phyloP scores from a whole-genome alignment of 37 sponge, comb jelly and placozoan genomes.

The Spongilla lacustris region DNA sequence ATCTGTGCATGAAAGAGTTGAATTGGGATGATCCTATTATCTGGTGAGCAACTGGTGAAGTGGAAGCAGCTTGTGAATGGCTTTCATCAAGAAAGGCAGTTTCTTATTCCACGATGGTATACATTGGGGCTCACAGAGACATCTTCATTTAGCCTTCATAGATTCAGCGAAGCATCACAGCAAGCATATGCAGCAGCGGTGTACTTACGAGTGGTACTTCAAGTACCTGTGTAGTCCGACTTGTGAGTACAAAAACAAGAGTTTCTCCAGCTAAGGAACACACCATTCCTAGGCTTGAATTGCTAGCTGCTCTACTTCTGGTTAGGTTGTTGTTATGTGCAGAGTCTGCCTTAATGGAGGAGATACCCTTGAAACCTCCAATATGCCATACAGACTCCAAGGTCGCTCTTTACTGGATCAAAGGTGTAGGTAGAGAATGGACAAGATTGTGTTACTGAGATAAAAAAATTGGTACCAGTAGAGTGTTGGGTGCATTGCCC shows the following conservation, averaged over 20 bases:
- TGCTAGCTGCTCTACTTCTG: slow-evolving; percentile 14
- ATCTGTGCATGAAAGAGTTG: background rate
- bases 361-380: background rate
- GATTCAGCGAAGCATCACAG: background rate
- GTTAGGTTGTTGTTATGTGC: slow-evolving; percentile 4
- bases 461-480: slow-evolving; percentile 8
- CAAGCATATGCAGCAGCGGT: background rate
- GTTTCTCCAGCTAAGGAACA: background rate
- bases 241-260: slow-evolving; percentile 11
- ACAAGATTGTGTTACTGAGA: slow-evolving; percentile 12
- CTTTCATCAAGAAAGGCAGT: background rate
- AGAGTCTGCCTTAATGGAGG: background rate
- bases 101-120: background rate
- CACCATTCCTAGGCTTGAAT: slow-evolving; percentile 21
- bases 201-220: background rate
- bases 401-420: slow-evolving; percentile 8
- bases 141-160: background rate
- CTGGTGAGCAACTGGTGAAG: background rate
- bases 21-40: background rate
- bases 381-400: slow-evolving; percentile 17
- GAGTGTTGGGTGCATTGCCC: slow-evolving; percentile 17
- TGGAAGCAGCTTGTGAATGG: background rate
- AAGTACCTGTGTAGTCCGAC: too few relatives aligned
- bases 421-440: slow-evolving; percentile 10
- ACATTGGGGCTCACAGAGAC: background rate